Base-by-base conservation (phyloP, 53 echinoderm and acorn worm genomes). In the Holothuria scabra region DNA sequence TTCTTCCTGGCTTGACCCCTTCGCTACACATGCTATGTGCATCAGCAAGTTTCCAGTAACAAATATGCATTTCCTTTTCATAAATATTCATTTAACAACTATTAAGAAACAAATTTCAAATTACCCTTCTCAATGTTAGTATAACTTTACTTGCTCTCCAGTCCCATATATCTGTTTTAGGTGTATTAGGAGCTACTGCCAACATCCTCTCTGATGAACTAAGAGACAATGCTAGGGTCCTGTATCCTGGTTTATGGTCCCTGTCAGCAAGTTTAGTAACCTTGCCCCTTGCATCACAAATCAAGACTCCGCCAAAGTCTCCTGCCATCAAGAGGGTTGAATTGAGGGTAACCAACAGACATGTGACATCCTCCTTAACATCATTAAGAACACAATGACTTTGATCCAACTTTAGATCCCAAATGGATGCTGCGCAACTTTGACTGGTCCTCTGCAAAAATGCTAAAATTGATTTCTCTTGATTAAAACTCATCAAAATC, bases 121-220 rank as follows among this genome's bases (percentile, higher is more conserved):
- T 76, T 25, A 76, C 76, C 52, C 56, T 76, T 76, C 76, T 76
- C 76, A 76, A 76, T 23, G 52, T 76, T 56, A 52, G 23, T 12
- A 76, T 29, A 19, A 52, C 8, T 28, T 76, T 48, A 55, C 25
- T 28, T 38, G 55, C 21, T 29, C 52, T 76, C 76, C 23, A 56
- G 25, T 76, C 56, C 76, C 76, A 76, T 28, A 76, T n/a, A 3
- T 48, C 56, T 2, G 56, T 76, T 28, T 76, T 56, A 41, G 76
- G 52, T 16, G 8, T 46, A 29, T 76, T 76, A 2, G 52, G 24
- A 20, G 56, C 76, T 44, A 76, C 76, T 12, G 76, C 76, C 5
- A 76, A 28, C 21, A 76, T 21, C 10, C 56, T 19, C 22, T 76
- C 76, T 6, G 49, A 56, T 23, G 49, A 44, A 56, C 12, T 49